Evolutionary conservation across 2,113 vertebrate genomes (phyloP), one percentile per base, ranked within the genome.

Genomic region (Proterorhinus semilunaris): DNA sequence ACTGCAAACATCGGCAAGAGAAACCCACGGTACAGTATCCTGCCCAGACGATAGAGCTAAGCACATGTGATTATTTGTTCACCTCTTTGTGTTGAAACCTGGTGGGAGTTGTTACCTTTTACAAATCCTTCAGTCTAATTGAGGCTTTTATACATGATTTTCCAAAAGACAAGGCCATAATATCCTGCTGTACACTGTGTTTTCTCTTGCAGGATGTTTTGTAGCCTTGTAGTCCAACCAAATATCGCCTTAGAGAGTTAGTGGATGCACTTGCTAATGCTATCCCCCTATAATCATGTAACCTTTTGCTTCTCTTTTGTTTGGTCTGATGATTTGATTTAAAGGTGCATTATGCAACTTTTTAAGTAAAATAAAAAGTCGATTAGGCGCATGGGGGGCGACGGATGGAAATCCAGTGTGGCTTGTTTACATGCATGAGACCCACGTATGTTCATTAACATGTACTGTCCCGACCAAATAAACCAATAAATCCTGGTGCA

Each of bases 1-100:
- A 68, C 65, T 62, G 51, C 13, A 47, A 44, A 49, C 52, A 57
- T 10, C 69, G 75, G 61, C 27, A 46, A 65, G 17, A 66, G 63
- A 63, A 36, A 36, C 27, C 27, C 27, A 36, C 2, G 27, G 27
- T 36, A 15, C 15, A 13, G 66, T 73, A 68, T 64, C 50, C 75
- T 55, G 61, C 46, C 64, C 58, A 36, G 36, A 43, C 36, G 13
- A 59, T 13, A 15, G 8, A 53, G 6, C 55, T 58, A 42, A 58
- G 36, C 53, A 55, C 27, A 36, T 10, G 17, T 5, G 7, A 27
- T 55, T 55, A 55, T 10, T 11, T 55, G 53, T 6, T 55, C 10
- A 27, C 10, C 8, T 27, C 53, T 27, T 10, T 55, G 17, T 10
- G 53, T 27, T 55, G 9, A 11, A 6, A 27, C 9, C 53, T 11